phyloP scores from a whole-genome alignment of 2,888 invertebrate genomes.

The Xestoiulus laeticollis region DNA sequence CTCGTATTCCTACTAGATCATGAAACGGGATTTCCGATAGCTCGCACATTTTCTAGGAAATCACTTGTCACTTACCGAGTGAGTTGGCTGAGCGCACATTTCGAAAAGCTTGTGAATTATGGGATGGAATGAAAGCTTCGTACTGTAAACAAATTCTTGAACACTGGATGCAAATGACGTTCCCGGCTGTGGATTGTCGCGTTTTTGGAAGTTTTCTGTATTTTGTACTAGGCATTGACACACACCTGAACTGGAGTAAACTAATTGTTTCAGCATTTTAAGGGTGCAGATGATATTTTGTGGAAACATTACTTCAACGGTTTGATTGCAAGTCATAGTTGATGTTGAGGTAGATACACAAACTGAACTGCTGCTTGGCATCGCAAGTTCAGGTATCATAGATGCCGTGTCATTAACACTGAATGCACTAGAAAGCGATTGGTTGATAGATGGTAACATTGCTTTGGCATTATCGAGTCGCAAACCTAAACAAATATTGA shows the following conservation, averaged over 20 bases:
- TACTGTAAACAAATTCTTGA: not conserved
- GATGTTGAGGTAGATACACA: not conserved
- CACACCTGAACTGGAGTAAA: not conserved
- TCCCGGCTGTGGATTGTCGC: not conserved
- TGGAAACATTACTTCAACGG: not conserved
- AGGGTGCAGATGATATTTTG: not conserved
- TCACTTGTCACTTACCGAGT: not conserved
- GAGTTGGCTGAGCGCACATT: not conserved
- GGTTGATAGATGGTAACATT: not conserved
- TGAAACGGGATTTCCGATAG: not conserved
- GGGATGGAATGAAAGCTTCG: not conserved
- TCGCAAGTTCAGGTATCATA: not conserved
- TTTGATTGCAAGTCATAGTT: not conserved
- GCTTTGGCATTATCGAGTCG: not conserved
- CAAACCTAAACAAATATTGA: not conserved
- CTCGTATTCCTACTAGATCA: no score
- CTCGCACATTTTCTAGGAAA: not conserved
- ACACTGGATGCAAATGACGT: not conserved
- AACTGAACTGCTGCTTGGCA: not conserved
- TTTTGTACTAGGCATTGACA: not conserved
- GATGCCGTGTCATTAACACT: not conserved
- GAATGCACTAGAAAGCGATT: not conserved
- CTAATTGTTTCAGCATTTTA: slow-evolving; percentile 27
- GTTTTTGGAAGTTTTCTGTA: not conserved
- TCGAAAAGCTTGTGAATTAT: slow-evolving; percentile 1